A percentile compares a stretch with the other conserved stretches of the same genome.
Conservation (phyloP, 2,113 vertebrate genomes). For the pig (Sus scrofa) region T2T-Sscrofa CM000814.6:74735501-74736000, state of each 20-base stretch:
- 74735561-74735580: neutral
- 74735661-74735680: no score
- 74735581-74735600: neutral
- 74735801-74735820: neutral
- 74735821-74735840: neutral
- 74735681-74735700: no score
- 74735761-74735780: neutral
- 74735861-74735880: neutral
- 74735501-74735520: neutral
- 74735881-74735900: neutral
- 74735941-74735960: constrained; percentile 27
- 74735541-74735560: neutral
- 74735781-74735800: neutral
- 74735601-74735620: constrained; percentile 29
- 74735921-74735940: neutral
- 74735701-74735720: no score
- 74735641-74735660: no score
- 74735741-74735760: no score
- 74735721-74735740: no score
- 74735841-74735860: neutral
- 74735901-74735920: neutral
- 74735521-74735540: neutral
- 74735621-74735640: no score
- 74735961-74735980: neutral
- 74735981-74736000: constrained; percentile 37